These are phyloP conservation scores for Drosophila atripex DNA, from an alignment of 2,888 invertebrate genomes.

Conservation along the genomic window DNA sequence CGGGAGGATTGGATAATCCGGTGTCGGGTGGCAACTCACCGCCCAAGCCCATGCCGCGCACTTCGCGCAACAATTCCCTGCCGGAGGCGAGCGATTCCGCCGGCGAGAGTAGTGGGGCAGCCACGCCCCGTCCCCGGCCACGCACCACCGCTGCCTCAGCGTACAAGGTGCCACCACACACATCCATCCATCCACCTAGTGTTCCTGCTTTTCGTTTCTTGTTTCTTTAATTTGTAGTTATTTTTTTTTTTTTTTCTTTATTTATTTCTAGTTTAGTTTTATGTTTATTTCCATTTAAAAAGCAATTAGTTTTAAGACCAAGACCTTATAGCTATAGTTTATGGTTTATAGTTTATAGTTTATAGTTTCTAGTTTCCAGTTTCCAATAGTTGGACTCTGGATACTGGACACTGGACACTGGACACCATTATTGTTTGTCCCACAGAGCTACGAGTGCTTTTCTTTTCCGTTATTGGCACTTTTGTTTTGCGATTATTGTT, in stretches of 20 bases:
- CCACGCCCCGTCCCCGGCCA: slow-evolving; percentile 86
- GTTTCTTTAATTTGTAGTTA: slow-evolving; percentile 1
- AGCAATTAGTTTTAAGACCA: too few relatives aligned
- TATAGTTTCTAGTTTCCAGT: not conserved
- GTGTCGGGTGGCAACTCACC: slow-evolving; percentile 84
- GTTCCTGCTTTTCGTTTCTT: slow-evolving; percentile 10
- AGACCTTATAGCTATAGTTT: not conserved
- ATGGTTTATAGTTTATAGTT: not conserved
- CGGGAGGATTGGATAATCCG: slow-evolving; percentile 61
- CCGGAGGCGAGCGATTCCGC: slow-evolving; percentile 86
- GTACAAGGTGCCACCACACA: slow-evolving; percentile 88
- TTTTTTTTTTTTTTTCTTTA: too few relatives aligned
- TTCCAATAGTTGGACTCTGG: not conserved
- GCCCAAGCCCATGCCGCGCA: slow-evolving; percentile 92
- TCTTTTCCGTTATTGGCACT: too few relatives aligned
- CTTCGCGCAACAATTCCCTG: slow-evolving; percentile 89
- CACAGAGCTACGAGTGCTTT: not conserved
- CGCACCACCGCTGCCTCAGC: slow-evolving; percentile 89
- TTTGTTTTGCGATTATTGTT: not conserved
- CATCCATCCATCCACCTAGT: not conserved
- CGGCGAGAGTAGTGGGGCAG: slow-evolving; percentile 60
- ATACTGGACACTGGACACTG: not conserved
- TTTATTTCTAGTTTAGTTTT: slow-evolving; percentile 1
- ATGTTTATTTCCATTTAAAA: slow-evolving; percentile 4
- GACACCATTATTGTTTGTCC: not conserved